Conservation (phyloP, 2,888 invertebrate species). For the Pyrgus malvae region DNA sequence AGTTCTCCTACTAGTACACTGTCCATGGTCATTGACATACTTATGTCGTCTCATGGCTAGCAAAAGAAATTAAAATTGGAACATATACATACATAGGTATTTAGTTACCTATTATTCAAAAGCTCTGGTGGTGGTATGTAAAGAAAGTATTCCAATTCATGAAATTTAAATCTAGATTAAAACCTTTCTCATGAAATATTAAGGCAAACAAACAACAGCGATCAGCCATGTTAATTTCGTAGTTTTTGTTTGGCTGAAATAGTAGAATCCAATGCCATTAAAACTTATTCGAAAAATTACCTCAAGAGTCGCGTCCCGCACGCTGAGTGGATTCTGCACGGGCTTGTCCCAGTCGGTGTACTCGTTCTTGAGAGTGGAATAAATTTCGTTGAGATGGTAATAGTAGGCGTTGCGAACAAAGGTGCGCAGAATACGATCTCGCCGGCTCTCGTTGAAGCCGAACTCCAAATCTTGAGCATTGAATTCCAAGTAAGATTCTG, state of each 20-base stretch:
- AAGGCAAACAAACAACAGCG: too few species aligned
- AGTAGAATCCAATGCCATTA: background rate
- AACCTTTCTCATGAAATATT: too few species aligned
- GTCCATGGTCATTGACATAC: background rate
- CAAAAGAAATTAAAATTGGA: too few species aligned
- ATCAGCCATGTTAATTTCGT: too few species aligned
- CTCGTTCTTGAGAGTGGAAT: slow-evolving; percentile 95
- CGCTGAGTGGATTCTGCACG: slow-evolving; percentile 91
- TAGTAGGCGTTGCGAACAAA: slow-evolving; percentile 97
- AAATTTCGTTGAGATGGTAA: slow-evolving; percentile 97
- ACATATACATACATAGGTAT: too few species aligned
- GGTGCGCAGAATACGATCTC: slow-evolving; percentile 93
- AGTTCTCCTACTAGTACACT: background rate
- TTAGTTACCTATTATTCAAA: too few species aligned
- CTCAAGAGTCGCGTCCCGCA: slow-evolving; percentile 92
- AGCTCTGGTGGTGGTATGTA: too few species aligned
- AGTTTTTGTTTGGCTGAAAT: background rate
- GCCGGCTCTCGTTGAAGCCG: slow-evolving; percentile 94
- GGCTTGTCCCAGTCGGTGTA: slow-evolving; percentile 98
- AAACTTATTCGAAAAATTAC: slow-evolving; percentile 43
- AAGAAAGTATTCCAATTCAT: too few species aligned
- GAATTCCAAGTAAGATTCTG: slow-evolving; percentile 91
- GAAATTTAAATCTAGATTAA: too few species aligned
- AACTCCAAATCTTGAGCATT: slow-evolving; percentile 93
- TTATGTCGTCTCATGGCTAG: too few species aligned